Evolutionary conservation across 2,113 vertebrate species (phyloP), one percentile per base, ranked within the genome.

Genomic region (Chaetodon trifascialis): DNA sequence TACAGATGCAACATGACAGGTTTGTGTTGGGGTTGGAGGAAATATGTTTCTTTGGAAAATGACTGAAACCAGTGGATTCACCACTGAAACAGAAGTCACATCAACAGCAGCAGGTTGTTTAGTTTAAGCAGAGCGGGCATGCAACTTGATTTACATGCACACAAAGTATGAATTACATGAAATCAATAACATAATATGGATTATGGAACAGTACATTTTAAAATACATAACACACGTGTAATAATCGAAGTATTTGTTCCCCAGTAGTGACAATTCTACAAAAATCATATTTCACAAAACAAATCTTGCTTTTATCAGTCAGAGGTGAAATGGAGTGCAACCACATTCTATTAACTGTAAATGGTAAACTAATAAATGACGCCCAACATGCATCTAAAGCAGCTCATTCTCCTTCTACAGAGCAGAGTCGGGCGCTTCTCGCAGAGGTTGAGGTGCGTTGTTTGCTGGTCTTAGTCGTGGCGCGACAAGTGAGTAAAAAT

Each of bases 281-380:
- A 23, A 65, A 80, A 64, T 11, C 34, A 54, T 30, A 30, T 74
- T 62, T 74, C 1, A 70, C 3, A n/a, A 67, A 49, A 30, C 23
- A 67, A 55, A 56, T 17, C 0, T 59, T 69, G 44, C 3, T 36
- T 69, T 52, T 17, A 54, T 74, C 9, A 73, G 34, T 36, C 55
- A 14, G 42, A 17, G 9, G 4, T 23, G 14, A 49, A 30, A 69
- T 46, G 23, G 23, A 23, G 5, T 46, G 56, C 12, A 36, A 7
- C 15, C 5, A 23, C 4, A 4, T 52, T 56, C 58, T 49, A 42
- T 42, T 25, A 52, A 67, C 15, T 0, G 19, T 1, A 51, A 34
- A 21, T 10, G 21, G 8, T 5, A 16, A 25, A 21, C 49, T 58
- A 49, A 55, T 56, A 23, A 1, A 42, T 60, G 21, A 44, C 36